Conservation (phyloP, 2,797 vertebrate genomes). For the Ciconia nigra region DNA sequence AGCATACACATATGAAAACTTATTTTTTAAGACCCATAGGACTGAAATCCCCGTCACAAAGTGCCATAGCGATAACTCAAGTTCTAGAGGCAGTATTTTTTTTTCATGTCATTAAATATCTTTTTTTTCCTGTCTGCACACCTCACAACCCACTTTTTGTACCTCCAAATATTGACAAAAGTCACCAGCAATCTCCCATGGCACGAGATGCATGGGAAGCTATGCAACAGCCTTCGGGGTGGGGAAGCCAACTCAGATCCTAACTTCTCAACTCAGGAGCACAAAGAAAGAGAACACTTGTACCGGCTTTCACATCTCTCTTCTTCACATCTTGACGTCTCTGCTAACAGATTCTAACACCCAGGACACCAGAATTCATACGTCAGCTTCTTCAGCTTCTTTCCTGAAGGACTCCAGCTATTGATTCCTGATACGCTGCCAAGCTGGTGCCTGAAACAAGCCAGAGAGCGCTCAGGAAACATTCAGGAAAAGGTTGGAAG, state of each 20-base stretch:
- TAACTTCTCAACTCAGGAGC: not conserved
- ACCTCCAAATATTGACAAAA: not conserved
- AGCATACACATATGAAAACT: not conserved
- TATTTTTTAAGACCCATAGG: not conserved
- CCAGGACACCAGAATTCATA: conserved; percentile 26
- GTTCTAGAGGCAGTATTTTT: not conserved
- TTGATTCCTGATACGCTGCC: not conserved
- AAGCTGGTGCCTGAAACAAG: conserved; percentile 35
- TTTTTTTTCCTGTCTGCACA: not conserved
- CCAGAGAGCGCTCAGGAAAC: not conserved
- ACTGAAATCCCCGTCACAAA: not conserved
- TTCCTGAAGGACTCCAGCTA: conserved; percentile 27
- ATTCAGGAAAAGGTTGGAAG: not conserved
- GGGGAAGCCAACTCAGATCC: not conserved
- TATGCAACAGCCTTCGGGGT: not conserved
- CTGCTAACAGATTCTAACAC: conserved; percentile 48
- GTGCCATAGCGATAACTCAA: not conserved
- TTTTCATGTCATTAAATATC: not conserved
- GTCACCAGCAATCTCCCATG: not conserved
- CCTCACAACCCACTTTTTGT: not conserved
- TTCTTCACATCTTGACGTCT: not conserved
- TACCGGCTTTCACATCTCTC: not conserved
- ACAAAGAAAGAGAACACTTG: conserved; percentile 12
- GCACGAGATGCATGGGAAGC: not conserved
- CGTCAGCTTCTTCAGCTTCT: conserved; percentile 19